Evolutionary conservation across 2,888 invertebrate genomes (phyloP), one percentile per base, ranked within the genome.

Genomic region (Ophioninae sp.): DNA sequence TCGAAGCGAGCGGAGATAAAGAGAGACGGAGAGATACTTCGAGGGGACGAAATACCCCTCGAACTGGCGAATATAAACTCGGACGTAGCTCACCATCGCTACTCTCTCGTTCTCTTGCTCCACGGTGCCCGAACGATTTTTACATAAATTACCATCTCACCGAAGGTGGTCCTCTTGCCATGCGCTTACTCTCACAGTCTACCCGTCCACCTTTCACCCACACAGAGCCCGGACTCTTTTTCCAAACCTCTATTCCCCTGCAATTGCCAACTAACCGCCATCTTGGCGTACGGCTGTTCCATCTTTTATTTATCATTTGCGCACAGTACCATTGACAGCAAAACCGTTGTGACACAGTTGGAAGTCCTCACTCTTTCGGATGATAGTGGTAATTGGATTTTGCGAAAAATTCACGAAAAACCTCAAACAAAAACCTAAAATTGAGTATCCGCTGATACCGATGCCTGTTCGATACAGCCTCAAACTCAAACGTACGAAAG

Each of bases 71-170:
- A 84, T 81, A 84, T 75, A 81, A 84, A 84, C 79, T 84, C 78
- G 78, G 30, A 69, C 75, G 69, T 56, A 58, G 61, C 68, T 58
- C 67, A 51, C 56, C 68, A 51, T 10, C 17, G 10, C 41, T 58
- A n/a, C 68, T 23, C 58, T 10, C 56, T 44, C 56, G 30, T 63
- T 23, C 58, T 10, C 56, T 44, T 51, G 41, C 69, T 83, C 64
- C 83, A 76, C 72, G 64, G 56, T 64, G 79, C 80, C 80, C 80
- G 68, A 68, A 80, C 75, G 75, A 76, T 81, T 84, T 84, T 84
- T 84, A 68, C 84, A 84, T 84, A 84, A 84, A 84, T 84, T 84
- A 81, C 81, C 81, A 84, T 84, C 69, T 74, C 78, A 79, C 67
- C 79, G 75, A 75, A 81, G 81, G 79, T 72, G 79, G 81, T 79